Evolutionary conservation across 2,888 invertebrate species (phyloP).

Genomic region (Drosophila putrida): DNA sequence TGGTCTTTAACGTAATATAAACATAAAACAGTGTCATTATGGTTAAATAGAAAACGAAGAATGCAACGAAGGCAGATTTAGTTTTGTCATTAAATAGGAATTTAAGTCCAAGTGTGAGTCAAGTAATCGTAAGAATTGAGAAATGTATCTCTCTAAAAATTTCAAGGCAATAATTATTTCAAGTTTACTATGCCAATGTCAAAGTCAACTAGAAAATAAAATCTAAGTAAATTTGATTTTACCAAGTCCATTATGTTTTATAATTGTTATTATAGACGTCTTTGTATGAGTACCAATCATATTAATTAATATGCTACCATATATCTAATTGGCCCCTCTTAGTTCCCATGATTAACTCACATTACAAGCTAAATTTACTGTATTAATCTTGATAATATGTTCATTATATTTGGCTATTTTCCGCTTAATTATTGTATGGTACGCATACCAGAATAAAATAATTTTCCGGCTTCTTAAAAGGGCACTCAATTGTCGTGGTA

Average conservation of each 20-base stretch:
- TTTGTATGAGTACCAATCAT: background rate
- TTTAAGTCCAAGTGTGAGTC: no score
- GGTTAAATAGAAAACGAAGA: no score
- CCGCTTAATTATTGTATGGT: constrained; percentile 39
- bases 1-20: constrained; percentile 10
- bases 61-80: background rate
- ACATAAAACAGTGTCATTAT: background rate
- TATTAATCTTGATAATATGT: constrained; percentile 38
- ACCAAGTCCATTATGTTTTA: background rate
- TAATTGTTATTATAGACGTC: background rate
- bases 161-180: no score
- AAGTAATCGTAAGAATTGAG: no score
- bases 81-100: no score
- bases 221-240: background rate
- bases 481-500: constrained; percentile 53
- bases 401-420: constrained; percentile 40
- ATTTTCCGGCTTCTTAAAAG: constrained; percentile 50
- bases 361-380: constrained; percentile 21
- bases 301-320: background rate
- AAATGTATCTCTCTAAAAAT: no score
- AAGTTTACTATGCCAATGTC: background rate
- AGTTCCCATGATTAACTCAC: background rate
- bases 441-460: constrained; percentile 12
- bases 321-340: constrained; percentile 7
- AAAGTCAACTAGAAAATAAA: background rate